Base-by-base conservation (phyloP, 2,797 vertebrate species). In the Typhlichthys subterraneus region DNA sequence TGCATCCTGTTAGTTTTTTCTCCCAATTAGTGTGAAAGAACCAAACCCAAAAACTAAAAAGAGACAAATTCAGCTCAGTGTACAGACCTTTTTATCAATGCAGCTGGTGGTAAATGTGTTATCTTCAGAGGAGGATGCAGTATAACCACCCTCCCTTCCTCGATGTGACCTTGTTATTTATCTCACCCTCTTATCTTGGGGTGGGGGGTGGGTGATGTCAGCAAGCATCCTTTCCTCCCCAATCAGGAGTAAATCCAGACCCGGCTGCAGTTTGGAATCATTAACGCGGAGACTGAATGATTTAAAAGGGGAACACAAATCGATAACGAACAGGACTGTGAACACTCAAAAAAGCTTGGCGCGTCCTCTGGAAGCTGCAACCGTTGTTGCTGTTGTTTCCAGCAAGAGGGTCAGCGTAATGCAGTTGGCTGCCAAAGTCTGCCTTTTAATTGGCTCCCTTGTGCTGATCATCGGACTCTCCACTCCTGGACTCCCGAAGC, bases 371-470 rank as follows among this genome's bases (percentile, higher is more conserved):
- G 75, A 51, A 79, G 76, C 78, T 71, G 77, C 75, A 80, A 81
- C 81, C 2, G 1, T 66, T 75, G 81, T 81, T 81, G 85, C 70
- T 86, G 82, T 84, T 83, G 81, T 84, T 88, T 86, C 82, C 79
- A 86, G 73, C 75, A 81, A 70, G 76, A 87, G 85, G 85, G 86
- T 82, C 82, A 72, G 84, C 67, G 57, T 80, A 85, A 85, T 77
- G 74, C 72, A 73, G 84, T 82, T 76, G 68, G 71, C 86, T 85
- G 82, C 89, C 91, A 88, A 87, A 87, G 80, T 80, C 75, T 79
- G 72, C 2, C 77, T 86, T 91, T 89, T 93, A 92, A 93, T 93
- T 93, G 90, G 91, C 83, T 92, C 90, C 92, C 85, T 80, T 89
- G 91, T 90, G 91, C 76, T 91, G 88, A 89, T 90, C 84, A 87